Evolutionary conservation across 2,113 vertebrate genomes (phyloP), one percentile per base, ranked within the genome.

Genomic region (Vulpes vulpes): DNA sequence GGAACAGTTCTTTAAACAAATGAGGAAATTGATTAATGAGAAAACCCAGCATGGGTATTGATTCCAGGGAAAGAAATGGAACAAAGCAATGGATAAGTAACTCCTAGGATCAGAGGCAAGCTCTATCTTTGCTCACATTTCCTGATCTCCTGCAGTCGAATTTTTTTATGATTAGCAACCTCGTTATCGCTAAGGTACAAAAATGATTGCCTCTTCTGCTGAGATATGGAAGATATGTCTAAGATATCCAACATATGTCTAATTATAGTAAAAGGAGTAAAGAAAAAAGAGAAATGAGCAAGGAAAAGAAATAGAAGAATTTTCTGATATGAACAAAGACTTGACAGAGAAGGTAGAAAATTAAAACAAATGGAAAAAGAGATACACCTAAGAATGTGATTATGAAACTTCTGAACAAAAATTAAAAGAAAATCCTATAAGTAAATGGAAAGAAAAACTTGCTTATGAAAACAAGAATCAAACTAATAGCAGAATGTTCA

Each of bases 1-100:
- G 16, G 30, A 92, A 35, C 3, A 35, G 7, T 49, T 95, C 60
- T 90, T 87, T 73, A 73, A 92, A 94, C 57, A 92, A 89, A 87
- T 17, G 57, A 2, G 4, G 35, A 15, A 62, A 64, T 19, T 84
- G 78, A 90, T 82, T 82, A 20, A 62, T 62, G 91, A 65, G 49
- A 62, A 91, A 90, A 69, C 4, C 8, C 17, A 57, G 65, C 20
- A 35, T 51, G 65, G 22, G 16, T 49, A 79, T 74, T 60, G 91
- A 95, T 79, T 83, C 23, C 12, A 38, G 35, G 69, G 25, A 69
- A 83, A 32, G 49, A 57, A 87, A 15, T 53, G 19, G 27, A 69
- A 11, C 35, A 30, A 32, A 9, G 15, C 5, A 85, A 30, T 43
- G 32, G 71, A 43, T 2, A 60, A 11, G 7, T 19, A 60, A 9